phyloP scores from a whole-genome alignment of 2,113 vertebrate genomes.

The Platysternon megacephalum region DNA sequence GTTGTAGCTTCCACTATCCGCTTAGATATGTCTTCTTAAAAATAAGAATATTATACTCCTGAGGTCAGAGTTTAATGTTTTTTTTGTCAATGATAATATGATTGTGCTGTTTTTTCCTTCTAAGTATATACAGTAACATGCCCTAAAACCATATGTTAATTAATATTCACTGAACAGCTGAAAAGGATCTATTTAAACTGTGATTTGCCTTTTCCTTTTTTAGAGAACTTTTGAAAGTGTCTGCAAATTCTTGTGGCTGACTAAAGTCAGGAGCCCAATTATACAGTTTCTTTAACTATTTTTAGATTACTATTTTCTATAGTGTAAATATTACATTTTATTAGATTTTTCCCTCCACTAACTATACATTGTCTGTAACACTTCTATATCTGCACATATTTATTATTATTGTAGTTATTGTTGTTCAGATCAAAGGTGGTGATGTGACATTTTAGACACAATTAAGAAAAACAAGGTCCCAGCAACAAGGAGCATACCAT shows the following conservation, averaged over 20 bases:
- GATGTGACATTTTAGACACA: neutral
- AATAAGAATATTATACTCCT: neutral
- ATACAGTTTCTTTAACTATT: slow-evolving; percentile 19
- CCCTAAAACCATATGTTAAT: neutral
- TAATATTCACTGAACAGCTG: neutral
- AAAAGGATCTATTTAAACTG: neutral
- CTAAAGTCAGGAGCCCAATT: neutral
- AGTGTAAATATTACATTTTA: slow-evolving; percentile 16
- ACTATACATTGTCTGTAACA: neutral
- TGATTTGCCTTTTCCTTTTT: neutral
- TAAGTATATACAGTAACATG: neutral
- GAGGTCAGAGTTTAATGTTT: neutral
- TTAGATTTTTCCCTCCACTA: slow-evolving; percentile 5
- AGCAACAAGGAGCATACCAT: neutral
- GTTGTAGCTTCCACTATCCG: neutral
- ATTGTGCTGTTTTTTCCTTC: neutral
- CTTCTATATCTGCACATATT: neutral
- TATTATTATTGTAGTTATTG: neutral
- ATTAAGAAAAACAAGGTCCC: neutral
- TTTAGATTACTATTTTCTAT: slow-evolving; percentile 15
- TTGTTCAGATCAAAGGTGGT: no score
- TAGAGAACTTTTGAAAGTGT: neutral
- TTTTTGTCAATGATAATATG: neutral
- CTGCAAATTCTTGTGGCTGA: neutral
- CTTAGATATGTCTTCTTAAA: neutral